Evolutionary conservation across 2,797 vertebrate genomes (phyloP).

Genomic region (Lacerta viridis): DNA sequence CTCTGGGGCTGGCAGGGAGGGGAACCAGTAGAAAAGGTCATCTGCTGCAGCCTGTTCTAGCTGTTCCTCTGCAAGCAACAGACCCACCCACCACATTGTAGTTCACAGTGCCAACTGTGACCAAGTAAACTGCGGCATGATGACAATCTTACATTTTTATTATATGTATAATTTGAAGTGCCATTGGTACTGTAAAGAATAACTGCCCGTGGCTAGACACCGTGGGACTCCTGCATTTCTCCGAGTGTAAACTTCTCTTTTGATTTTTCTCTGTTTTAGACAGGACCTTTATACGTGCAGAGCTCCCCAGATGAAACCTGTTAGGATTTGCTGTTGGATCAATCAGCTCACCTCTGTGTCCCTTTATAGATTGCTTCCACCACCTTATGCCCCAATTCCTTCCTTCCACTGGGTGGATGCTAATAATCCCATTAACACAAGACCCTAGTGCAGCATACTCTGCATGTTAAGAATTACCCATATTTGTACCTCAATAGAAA

Average conservation of each 20-base stretch:
- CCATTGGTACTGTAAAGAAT: background rate
- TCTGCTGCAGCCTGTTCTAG: too few relatives aligned
- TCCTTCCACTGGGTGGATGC: background rate
- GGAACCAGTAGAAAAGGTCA: too few relatives aligned
- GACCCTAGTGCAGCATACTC: background rate
- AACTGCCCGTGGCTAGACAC: background rate
- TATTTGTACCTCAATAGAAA: background rate
- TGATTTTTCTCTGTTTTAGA: background rate
- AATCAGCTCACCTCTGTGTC: background rate
- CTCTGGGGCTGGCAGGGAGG: too few relatives aligned
- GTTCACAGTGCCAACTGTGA: too few relatives aligned
- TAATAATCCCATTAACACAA: background rate
- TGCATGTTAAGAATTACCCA: background rate
- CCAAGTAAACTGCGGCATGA: too few relatives aligned
- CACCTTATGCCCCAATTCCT: background rate
- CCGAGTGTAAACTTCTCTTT: background rate
- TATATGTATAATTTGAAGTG: background rate
- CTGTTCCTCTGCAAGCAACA: too few relatives aligned
- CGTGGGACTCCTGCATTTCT: background rate
- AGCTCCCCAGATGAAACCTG: background rate
- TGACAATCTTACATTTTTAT: too few relatives aligned
- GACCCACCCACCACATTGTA: too few relatives aligned
- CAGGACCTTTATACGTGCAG: background rate
- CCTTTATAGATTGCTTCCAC: background rate
- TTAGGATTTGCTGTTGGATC: background rate